Percentiles rank a stretch among this genome's conserved stretches.
Evolutionary conservation across 2,888 invertebrate species (phyloP).

Genomic region (Didymodactylos carnosus): DNA sequence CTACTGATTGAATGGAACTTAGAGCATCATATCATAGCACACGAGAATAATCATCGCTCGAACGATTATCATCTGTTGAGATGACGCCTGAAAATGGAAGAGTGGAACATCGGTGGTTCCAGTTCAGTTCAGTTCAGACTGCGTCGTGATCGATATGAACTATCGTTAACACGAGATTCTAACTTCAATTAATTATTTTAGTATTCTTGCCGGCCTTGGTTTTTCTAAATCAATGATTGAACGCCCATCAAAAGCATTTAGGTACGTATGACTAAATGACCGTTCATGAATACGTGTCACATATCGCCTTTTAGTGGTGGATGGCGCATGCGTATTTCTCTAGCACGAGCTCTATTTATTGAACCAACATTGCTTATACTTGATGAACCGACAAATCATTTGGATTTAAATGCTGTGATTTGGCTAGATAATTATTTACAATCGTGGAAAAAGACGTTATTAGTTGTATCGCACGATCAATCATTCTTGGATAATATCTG

Average conservation of each 20-base stretch:
- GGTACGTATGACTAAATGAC: not conserved
- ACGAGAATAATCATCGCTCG: too few species aligned
- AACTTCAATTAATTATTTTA: too few species aligned
- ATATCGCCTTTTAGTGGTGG: constrained; percentile 54
- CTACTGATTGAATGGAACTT: too few species aligned
- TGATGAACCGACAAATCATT: constrained; percentile 97
- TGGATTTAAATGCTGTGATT: constrained; percentile 96
- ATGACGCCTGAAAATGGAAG: too few species aligned
- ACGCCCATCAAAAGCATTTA: constrained; percentile 46
- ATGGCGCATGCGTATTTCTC: constrained; percentile 95
- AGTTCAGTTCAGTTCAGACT: too few species aligned
- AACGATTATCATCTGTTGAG: too few species aligned
- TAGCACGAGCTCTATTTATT: constrained; percentile 76
- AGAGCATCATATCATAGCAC: too few species aligned
- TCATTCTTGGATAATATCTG: constrained; percentile 98
- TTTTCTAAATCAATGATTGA: constrained; percentile 59
- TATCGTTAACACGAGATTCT: too few species aligned
- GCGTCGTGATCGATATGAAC: too few species aligned
- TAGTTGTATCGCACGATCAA: constrained; percentile 98
- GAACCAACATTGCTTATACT: constrained; percentile 88
- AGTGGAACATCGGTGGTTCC: too few species aligned
- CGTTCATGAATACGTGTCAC: not conserved
- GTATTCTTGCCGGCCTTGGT: constrained; percentile 85
- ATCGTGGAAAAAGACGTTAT: constrained; percentile 89
- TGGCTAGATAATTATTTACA: constrained; percentile 98